Base-by-base conservation (phyloP, 2,888 invertebrate genomes). In the Azorinus chamasolen region DNA sequence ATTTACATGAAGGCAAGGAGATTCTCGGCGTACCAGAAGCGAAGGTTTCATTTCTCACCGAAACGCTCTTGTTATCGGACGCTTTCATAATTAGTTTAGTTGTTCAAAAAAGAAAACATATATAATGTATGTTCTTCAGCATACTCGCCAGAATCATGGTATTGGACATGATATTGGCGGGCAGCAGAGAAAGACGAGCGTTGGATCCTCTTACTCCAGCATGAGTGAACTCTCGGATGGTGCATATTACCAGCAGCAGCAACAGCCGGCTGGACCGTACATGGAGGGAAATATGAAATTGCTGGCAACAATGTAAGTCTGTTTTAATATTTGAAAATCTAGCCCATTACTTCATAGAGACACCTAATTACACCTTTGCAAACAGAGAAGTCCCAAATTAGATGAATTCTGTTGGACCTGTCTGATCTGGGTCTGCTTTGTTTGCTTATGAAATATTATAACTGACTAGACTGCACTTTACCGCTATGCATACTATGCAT, bases 281-380 rank as follows among this genome's bases (percentile, higher is more conserved):
- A 66, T 85, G 57, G 85, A 85, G 54, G 85, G 85, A 50, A 82
- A 85, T 74, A 79, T 85, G 71, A 83, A 83, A 73, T 70, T 83
- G 12, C 66, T 80, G 12, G 76, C 80, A 51, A 80, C 76, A 8
- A 73, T 80, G 80, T 80, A 55, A 73, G 74, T 63, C 10, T 32
- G 32, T 32, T 32, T 32, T 32, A 10, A 32, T n/a, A n/a, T n/a
- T n/a, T n/a, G n/a, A 32, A 32, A 6, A 32, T 10, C 10, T 32
- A 32, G 10, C 32, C 32, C 32, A 6, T 32, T 32, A 32, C 32
- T 10, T 10, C 32, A 32, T 32, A 32, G 32, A 4, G 32, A 10
- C n/a, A n/a, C n/a, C n/a, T n/a, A n/a, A n/a, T n/a, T n/a, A n/a
- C n/a, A n/a, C n/a, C n/a, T n/a, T n/a, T n/a, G n/a, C n/a, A n/a